A percentile compares a stretch with the other conserved stretches of the same genome.
Conservation (phyloP, 2,797 vertebrate species). For the Dermochelys coriacea region DNA sequence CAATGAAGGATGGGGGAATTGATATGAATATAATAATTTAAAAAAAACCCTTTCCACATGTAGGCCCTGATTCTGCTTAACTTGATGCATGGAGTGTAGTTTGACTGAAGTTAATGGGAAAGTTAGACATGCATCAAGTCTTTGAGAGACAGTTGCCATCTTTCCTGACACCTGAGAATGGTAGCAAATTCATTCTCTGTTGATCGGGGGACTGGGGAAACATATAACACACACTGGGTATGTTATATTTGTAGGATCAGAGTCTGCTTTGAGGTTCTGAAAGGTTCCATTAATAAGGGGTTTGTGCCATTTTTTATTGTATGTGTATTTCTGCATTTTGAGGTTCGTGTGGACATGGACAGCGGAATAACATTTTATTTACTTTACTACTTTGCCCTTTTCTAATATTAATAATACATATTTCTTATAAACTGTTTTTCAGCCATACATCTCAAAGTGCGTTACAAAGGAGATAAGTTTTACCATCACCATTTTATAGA, state of each 20-base stretch:
- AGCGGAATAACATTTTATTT: not conserved
- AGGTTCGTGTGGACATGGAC: not conserved
- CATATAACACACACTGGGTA: not conserved
- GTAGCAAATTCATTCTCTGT: not conserved
- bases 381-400: not conserved
- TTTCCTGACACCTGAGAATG: not conserved
- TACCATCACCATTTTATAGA: not conserved
- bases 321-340: not conserved
- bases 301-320: not conserved
- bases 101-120: not conserved
- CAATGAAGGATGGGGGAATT: not conserved
- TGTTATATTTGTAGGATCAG: not conserved
- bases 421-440: not conserved
- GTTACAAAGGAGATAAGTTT: not conserved
- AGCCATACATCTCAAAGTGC: not conserved
- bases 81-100: accelerated
- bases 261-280: not conserved
- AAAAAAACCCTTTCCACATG: not conserved
- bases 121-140: not conserved
- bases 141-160: accelerated
- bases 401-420: not conserved
- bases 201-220: not conserved
- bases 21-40: not conserved
- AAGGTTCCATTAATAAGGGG: not conserved
- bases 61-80: not conserved